phyloP scores from a whole-genome alignment of 1,140 invertebrate genomes.

The Halesus radiatus region DNA sequence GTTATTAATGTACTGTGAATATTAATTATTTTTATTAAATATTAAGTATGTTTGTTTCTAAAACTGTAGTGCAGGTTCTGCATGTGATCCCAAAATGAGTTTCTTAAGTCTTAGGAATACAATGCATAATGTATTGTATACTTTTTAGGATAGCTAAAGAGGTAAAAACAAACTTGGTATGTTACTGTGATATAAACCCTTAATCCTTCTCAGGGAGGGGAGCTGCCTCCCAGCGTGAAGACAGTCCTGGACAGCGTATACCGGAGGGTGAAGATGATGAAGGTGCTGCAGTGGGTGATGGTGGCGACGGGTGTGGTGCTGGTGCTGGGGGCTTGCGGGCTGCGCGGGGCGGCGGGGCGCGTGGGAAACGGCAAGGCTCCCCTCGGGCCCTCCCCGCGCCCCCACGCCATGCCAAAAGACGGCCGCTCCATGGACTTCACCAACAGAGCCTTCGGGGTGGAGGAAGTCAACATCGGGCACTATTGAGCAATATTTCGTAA shows the following conservation, averaged over 20 bases:
- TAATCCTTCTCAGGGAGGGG: conserved; percentile 61
- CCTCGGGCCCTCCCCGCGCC: not conserved
- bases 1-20: too few relatives aligned
- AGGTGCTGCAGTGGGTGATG: conserved; percentile 63
- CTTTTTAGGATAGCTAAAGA: too few relatives aligned
- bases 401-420: conserved; percentile 40
- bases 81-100: too few relatives aligned
- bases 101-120: too few relatives aligned
- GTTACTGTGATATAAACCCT: not conserved
- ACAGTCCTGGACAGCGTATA: conserved; percentile 61
- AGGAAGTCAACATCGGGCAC: conserved; percentile 7
- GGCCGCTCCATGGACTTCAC: conserved; percentile 25
- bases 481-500: too few relatives aligned
- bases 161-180: not conserved
- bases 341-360: conserved; percentile 32
- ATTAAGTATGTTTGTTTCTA: too few relatives aligned
- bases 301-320: conserved; percentile 59
- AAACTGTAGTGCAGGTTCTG: too few relatives aligned
- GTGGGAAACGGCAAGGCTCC: conserved; percentile 47
- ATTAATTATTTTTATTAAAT: too few relatives aligned
- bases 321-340: conserved; percentile 50
- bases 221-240: conserved; percentile 59
- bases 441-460: conserved; percentile 42
- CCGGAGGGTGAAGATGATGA: conserved; percentile 61
- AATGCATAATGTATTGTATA: too few relatives aligned